phyloP scores from a whole-genome alignment of 2,113 vertebrate species.

The Drymodes brunneopygia region DNA sequence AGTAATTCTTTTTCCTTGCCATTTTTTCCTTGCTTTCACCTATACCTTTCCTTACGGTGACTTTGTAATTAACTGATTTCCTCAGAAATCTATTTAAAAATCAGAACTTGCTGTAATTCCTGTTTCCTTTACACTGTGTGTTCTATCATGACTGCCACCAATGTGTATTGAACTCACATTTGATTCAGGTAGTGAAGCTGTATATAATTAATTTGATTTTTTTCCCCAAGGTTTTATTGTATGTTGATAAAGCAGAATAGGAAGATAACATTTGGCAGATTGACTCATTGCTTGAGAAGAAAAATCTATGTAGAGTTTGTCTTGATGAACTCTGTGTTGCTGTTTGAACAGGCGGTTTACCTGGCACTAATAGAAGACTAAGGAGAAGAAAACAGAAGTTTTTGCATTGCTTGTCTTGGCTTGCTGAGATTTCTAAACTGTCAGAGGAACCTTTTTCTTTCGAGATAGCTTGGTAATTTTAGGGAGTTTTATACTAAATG shows the following conservation, averaged over 20 bases:
- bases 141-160: neutral
- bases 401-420: neutral
- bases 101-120: neutral
- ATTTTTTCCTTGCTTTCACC: neutral
- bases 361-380: neutral
- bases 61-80: neutral
- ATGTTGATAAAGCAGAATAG: neutral
- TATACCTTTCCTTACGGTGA: neutral
- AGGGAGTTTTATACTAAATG: neutral
- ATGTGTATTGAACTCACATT: neutral
- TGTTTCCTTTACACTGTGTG: neutral
- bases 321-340: neutral
- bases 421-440: slow-evolving; percentile 1
- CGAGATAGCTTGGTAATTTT: neutral
- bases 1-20: neutral
- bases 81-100: neutral
- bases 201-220: neutral
- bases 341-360: neutral
- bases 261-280: neutral
- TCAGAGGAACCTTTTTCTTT: neutral
- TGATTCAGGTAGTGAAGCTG: neutral
- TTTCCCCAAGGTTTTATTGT: neutral
- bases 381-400: neutral
- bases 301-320: neutral
- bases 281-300: neutral